These are phyloP conservation scores for Valencia hispanica DNA, from an alignment of 2,797 vertebrate genomes.

Conservation along the genomic window DNA sequence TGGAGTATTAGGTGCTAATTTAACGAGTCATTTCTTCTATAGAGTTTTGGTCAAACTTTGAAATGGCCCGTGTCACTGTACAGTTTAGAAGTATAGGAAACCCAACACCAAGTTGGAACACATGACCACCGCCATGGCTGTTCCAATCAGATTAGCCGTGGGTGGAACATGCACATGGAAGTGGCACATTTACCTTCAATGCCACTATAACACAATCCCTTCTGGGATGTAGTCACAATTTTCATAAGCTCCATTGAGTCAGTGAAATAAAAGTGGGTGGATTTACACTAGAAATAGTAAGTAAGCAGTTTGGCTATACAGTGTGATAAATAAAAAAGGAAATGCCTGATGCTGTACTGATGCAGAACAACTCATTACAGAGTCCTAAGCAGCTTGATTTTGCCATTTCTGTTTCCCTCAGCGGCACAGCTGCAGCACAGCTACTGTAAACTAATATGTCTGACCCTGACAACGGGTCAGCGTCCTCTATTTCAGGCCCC, in stretches of 20 bases:
- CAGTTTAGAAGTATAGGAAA: conserved; percentile 76
- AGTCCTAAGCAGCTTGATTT: conserved; percentile 31
- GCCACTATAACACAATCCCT: conserved; percentile 58
- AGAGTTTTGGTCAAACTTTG: conserved; percentile 77
- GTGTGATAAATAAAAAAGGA: conserved; percentile 9
- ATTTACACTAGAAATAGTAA: conserved; percentile 14
- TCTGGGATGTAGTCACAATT: conserved; percentile 40
- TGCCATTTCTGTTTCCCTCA: conserved; percentile 60
- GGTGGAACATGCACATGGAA: conserved; percentile 60
- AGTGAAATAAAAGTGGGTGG: conserved; percentile 33
- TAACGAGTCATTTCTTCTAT: conserved; percentile 80
- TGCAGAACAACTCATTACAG: conserved; percentile 5
- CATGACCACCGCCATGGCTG: conserved; percentile 68
- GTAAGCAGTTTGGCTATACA: conserved; percentile 12
- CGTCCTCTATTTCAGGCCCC: conserved; percentile 67
- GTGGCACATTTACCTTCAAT: conserved; percentile 74
- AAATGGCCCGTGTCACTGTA: conserved; percentile 76
- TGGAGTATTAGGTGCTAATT: conserved; percentile 77
- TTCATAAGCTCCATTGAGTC: conserved; percentile 42
- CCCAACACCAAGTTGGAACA: conserved; percentile 74
- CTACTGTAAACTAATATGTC: conserved; percentile 66
- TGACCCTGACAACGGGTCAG: conserved; percentile 63
- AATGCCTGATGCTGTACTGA: conserved; percentile 11
- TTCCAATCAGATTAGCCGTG: conserved; percentile 74
- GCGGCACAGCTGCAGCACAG: conserved; percentile 55